Percentiles rank a stretch among this genome's conserved stretches.
These are phyloP conservation scores for Xenopus laevis DNA, from an alignment of 2,113 vertebrate species.

Conservation along the genomic window DNA sequence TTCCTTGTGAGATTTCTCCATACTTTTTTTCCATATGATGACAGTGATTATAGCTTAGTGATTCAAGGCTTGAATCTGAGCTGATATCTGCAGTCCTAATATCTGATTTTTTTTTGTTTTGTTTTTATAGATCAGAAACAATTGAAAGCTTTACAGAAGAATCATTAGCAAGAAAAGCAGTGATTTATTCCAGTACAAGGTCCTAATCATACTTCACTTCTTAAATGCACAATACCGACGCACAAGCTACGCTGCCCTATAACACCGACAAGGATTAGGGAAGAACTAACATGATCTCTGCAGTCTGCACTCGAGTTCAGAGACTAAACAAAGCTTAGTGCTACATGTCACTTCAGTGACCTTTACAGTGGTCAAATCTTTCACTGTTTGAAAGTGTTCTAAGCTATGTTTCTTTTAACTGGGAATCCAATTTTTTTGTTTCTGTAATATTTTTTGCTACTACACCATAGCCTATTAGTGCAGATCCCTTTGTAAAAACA, in stretches of 20 bases:
- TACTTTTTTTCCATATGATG: too few relatives aligned
- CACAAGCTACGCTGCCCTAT: neutral
- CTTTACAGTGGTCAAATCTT: neutral
- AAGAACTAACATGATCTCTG: neutral
- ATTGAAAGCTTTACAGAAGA: neutral
- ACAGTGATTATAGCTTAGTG: neutral
- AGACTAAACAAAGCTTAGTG: conserved; percentile 1
- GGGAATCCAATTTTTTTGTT: too few relatives aligned
- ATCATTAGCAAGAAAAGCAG: neutral
- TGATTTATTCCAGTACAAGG: neutral
- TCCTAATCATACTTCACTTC: neutral
- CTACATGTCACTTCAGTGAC: neutral
- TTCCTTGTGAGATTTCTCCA: neutral
- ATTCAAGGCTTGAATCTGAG: neutral
- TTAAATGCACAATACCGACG: neutral
- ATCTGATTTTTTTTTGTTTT: neutral
- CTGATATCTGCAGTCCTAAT: neutral
- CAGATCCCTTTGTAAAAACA: too few relatives aligned
- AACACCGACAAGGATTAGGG: neutral
- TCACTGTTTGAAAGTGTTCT: neutral
- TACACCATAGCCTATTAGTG: too few relatives aligned
- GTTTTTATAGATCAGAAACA: neutral
- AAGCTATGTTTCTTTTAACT: neutral
- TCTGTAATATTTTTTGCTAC: too few relatives aligned
- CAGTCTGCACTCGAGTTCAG: neutral